Evolutionary conservation across 2,113 vertebrate genomes (phyloP).

Genomic region (Petromus typicus): DNA sequence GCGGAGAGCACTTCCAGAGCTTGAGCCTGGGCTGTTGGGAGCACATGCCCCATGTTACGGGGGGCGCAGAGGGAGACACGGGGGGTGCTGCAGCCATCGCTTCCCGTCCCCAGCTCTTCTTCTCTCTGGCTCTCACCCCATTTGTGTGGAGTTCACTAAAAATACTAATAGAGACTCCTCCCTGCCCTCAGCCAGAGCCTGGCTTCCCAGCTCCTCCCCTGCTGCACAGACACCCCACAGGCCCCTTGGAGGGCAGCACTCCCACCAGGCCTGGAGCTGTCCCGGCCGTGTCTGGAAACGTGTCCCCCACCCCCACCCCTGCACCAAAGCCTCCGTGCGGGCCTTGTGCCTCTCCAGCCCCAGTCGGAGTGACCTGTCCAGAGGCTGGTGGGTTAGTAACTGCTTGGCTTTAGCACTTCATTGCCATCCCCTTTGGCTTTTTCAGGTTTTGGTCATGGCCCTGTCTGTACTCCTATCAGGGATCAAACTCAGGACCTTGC

Average conservation of each 20-base stretch:
- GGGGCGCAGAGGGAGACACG: too few species aligned
- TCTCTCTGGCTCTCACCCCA: background rate
- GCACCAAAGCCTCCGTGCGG: background rate
- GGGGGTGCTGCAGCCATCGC: too few species aligned
- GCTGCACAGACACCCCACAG: background rate
- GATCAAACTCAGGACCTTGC: too few species aligned
- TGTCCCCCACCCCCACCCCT: background rate
- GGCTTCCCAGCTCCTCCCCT: background rate
- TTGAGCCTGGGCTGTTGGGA: background rate
- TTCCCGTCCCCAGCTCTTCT: background rate
- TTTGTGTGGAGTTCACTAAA: background rate
- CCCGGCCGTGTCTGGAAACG: too few species aligned
- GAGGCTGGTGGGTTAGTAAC: background rate
- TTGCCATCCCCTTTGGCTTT: background rate
- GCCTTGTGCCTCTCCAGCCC: background rate
- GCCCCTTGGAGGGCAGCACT: background rate
- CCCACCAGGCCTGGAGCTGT: background rate
- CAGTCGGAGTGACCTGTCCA: background rate
- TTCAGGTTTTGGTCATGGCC: background rate
- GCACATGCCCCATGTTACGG: too few species aligned
- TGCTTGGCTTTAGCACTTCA: conserved; percentile 6
- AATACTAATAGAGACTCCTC: background rate
- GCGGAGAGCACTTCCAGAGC: conserved; percentile 4
- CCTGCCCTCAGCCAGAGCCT: background rate
- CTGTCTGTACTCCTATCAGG: too few species aligned